Percentiles rank a stretch among this genome's conserved stretches.
These are phyloP conservation scores for Eueremaeus valkanovi DNA, from an alignment of 2,888 invertebrate genomes.

Conservation along the genomic window DNA sequence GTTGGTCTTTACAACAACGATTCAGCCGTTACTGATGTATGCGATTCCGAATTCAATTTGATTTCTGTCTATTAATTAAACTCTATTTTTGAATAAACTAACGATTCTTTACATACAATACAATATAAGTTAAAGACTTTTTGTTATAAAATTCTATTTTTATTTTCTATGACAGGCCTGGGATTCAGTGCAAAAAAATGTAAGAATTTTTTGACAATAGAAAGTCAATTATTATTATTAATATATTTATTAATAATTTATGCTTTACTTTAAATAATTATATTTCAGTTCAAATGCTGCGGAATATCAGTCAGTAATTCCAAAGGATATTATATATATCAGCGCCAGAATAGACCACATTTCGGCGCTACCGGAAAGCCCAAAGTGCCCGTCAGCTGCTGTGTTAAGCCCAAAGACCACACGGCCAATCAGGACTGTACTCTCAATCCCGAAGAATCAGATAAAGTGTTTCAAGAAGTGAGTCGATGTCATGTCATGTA, in stretches of 20 bases:
- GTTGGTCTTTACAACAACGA: slow-evolving; percentile 47
- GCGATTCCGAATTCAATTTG: not conserved
- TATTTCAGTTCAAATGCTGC: slow-evolving; percentile 43
- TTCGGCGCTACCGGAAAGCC: not conserved
- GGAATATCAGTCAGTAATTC: slow-evolving; percentile 34
- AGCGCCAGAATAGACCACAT: slow-evolving; percentile 9
- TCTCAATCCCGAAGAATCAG: not conserved
- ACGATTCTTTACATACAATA: no score
- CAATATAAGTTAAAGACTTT: no score
- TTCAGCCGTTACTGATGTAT: slow-evolving; percentile 60
- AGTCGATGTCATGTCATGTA: not conserved
- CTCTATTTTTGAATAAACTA: no score
- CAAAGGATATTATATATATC: slow-evolving; percentile 35
- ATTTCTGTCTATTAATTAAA: not conserved
- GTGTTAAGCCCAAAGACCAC: slow-evolving; percentile 30
- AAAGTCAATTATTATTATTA: not conserved
- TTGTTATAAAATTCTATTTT: no score
- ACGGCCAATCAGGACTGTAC: not conserved
- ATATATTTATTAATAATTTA: no score
- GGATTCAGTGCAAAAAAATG: slow-evolving; percentile 76
- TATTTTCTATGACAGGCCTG: slow-evolving; percentile 60
- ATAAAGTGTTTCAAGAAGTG: slow-evolving; percentile 31
- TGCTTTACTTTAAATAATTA: no score
- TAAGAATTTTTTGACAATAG: slow-evolving; percentile 49
- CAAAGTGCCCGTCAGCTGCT: slow-evolving; percentile 42